phyloP scores from a whole-genome alignment of 2,888 invertebrate genomes.

The Caenorhabditis sulstoni region DNA sequence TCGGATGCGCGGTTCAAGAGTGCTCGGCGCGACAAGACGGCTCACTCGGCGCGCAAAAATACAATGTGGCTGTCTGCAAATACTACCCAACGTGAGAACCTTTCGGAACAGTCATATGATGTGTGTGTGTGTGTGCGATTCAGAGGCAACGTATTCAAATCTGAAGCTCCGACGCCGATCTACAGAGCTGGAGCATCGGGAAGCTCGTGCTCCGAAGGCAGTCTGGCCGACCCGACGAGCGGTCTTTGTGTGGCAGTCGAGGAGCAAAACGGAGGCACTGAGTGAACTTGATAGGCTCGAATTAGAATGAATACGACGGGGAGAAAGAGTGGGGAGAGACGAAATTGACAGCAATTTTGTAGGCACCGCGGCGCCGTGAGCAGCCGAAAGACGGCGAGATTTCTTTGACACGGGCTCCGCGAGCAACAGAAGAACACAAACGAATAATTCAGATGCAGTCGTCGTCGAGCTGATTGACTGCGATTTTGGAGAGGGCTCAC shows the following conservation, averaged over 20 bases:
- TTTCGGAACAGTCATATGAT: no score
- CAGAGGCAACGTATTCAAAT: slow-evolving; percentile 53
- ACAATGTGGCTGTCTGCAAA: slow-evolving; percentile 61
- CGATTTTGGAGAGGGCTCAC: slow-evolving; percentile 51
- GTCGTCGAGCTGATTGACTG: slow-evolving; percentile 46
- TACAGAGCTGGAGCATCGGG: slow-evolving; percentile 38
- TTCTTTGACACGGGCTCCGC: slow-evolving; percentile 22
- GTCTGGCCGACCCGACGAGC: slow-evolving; percentile 42
- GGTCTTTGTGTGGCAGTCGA: slow-evolving; percentile 43
- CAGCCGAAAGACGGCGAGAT: background rate
- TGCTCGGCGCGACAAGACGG: slow-evolving; percentile 43
- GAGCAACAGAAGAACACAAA: slow-evolving; percentile 39
- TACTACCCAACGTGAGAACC: slow-evolving; percentile 58
- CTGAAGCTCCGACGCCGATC: slow-evolving; percentile 22
- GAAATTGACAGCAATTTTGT: slow-evolving; percentile 59
- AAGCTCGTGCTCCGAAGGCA: slow-evolving; percentile 26
- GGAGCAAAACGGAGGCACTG: slow-evolving; percentile 19
- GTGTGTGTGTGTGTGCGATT: no score
- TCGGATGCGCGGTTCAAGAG: slow-evolving; percentile 56
- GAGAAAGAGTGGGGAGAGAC: slow-evolving; percentile 1
- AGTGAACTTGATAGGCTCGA: slow-evolving; percentile 52
- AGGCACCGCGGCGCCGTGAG: slow-evolving; percentile 31
- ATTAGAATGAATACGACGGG: slow-evolving; percentile 22
- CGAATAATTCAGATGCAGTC: slow-evolving; percentile 60
- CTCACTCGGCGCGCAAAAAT: slow-evolving; percentile 43